These are phyloP conservation scores for Drosophila ambigua DNA, from an alignment of 1,140 invertebrate genomes.

Conservation along the genomic window DNA sequence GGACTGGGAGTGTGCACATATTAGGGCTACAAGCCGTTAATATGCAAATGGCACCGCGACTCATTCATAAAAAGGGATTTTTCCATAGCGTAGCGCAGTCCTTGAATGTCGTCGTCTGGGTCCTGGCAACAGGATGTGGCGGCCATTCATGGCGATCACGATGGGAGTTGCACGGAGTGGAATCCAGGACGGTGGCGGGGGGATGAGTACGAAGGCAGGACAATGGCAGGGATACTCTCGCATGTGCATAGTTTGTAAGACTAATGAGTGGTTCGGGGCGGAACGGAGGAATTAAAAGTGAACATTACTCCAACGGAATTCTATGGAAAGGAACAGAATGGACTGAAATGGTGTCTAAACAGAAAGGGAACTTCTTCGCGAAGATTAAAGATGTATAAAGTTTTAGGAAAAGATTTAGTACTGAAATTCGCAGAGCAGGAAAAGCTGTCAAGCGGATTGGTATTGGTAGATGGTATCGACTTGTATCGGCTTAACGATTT, in stretches of 20 bases:
- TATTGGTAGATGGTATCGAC: too few species aligned
- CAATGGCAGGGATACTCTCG: slow-evolving; percentile 31
- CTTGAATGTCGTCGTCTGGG: slow-evolving; percentile 37
- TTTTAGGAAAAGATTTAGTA: too few species aligned
- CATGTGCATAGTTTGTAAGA: slow-evolving; percentile 51
- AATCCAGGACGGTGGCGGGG: neutral
- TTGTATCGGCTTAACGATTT: too few species aligned
- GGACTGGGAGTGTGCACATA: slow-evolving; percentile 57
- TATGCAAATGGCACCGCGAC: slow-evolving; percentile 68
- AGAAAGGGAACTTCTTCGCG: too few species aligned
- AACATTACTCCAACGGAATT: slow-evolving; percentile 16
- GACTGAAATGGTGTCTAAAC: neutral
- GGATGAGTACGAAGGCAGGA: slow-evolving; percentile 10
- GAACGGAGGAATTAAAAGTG: slow-evolving; percentile 34
- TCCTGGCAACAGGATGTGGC: slow-evolving; percentile 49
- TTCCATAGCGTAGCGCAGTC: slow-evolving; percentile 25
- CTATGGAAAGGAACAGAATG: too few species aligned
- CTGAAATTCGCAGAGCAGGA: neutral
- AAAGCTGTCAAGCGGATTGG: neutral
- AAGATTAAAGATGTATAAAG: too few species aligned
- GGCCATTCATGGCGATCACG: slow-evolving; percentile 41
- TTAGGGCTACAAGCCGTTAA: slow-evolving; percentile 76
- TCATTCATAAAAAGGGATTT: slow-evolving; percentile 54
- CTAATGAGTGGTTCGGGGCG: slow-evolving; percentile 34
- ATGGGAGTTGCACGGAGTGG: slow-evolving; percentile 9